Evolutionary conservation across 1,140 invertebrate genomes (phyloP).

Genomic region (Pogonus chalceus): DNA sequence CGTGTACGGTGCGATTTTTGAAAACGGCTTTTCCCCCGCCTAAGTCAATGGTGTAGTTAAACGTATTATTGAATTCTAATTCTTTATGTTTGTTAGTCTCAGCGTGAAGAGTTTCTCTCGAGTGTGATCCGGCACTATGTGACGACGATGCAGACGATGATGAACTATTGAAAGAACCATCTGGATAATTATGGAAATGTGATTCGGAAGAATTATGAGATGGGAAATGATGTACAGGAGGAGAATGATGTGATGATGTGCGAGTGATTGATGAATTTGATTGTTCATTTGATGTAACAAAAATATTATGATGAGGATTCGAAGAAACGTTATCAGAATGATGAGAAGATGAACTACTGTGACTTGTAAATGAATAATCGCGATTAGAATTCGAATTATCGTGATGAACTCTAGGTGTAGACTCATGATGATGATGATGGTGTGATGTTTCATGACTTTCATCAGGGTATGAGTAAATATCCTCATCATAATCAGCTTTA

Average conservation of each 20-base stretch:
- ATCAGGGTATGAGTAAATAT: background rate
- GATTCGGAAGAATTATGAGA: background rate
- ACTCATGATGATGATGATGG: background rate
- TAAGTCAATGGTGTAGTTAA: background rate
- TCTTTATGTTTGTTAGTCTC: slow-evolving; percentile 1
- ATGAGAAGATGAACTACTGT: background rate
- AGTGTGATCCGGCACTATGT: background rate
- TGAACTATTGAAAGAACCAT: background rate
- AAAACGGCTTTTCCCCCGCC: background rate
- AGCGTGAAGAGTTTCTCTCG: background rate
- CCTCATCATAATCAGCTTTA: background rate
- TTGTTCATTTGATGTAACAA: background rate
- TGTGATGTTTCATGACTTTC: background rate
- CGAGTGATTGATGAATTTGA: background rate
- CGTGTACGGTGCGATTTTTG: background rate
- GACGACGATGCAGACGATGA: background rate
- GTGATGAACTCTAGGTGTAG: background rate
- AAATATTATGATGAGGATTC: background rate
- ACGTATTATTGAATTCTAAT: slow-evolving; percentile 10
- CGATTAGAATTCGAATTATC: background rate
- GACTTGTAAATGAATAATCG: too few species aligned
- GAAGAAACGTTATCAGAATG: background rate
- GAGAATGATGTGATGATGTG: background rate
- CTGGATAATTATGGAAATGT: background rate
- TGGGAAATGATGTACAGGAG: background rate